Base-by-base conservation (phyloP, 92 coral and sea anemone genomes). In the Blastomussa wellsi region DNA sequence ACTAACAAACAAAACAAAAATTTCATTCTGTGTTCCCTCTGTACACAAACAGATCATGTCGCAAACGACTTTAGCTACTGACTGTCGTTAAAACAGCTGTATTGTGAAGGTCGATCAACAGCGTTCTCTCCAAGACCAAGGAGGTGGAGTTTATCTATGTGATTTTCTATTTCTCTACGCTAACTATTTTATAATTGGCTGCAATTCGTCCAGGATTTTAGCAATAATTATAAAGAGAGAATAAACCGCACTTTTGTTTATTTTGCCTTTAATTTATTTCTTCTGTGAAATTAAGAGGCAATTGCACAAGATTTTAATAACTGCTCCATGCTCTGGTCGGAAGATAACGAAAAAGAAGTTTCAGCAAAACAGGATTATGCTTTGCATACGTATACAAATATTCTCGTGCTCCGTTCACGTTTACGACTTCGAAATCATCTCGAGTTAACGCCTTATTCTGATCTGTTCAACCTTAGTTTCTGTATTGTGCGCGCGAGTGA, bases 1-100 rank as follows among this genome's bases (percentile, higher is more conserved):
- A 81, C 77, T 52, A n/a, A 37, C 79, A 82, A 82, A 82, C 72
- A 72, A 72, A 82, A 72, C 68, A 59, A n/a, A 72, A 82, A 64
- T 70, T 53, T 71, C 37, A 24, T 52, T 82, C 52, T 52, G 52
- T 70, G 66, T 71, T 28, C 42, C 22, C 24, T 82, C 78, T 70
- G 78, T 69, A 81, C 37, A 82, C 47, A 72, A 74, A 82, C 79
- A 57, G 70, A 32, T 33, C 26, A 82, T 72, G 70, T 82, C 70
- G n/a, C 52, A 71, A 51, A 14, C 41, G 67, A 32, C 26, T 66
- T 66, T 67, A 44, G 36, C 44, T 29, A 39, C 38, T 7, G 26
- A 70, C 55, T 24, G 67, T 71, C 10, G 53, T 19, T 3, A 81
- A 37, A 47, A 41, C 37, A 22, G 36, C 7, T 7, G 36, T 6